These are phyloP conservation scores for Hypomecis atomaria DNA, from an alignment of 2,888 invertebrate species.

Conservation along the genomic window DNA sequence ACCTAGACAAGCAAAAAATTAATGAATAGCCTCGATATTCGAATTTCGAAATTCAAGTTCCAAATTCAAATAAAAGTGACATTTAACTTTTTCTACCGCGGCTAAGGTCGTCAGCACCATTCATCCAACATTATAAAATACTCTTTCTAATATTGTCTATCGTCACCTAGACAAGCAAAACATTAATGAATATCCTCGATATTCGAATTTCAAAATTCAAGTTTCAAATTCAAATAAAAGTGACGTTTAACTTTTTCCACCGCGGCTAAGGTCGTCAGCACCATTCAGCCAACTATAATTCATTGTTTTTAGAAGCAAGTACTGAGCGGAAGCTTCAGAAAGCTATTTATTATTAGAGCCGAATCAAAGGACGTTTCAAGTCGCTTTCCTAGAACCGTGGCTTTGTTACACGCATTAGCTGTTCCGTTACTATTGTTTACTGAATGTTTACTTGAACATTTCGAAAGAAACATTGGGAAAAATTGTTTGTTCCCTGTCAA, in stretches of 20 bases:
- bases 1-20: too few relatives aligned
- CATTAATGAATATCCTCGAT: too few relatives aligned
- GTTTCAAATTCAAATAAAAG: background rate
- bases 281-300: slow-evolving; percentile 16
- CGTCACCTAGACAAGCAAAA: too few relatives aligned
- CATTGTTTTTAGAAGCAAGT: slow-evolving; percentile 43
- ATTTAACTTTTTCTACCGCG: background rate
- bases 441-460: slow-evolving; percentile 20
- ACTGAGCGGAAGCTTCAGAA: slow-evolving; percentile 62
- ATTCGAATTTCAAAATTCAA: background rate
- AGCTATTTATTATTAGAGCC: slow-evolving; percentile 63
- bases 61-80: background rate
- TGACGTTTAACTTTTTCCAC: slow-evolving; percentile 1
- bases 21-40: too few relatives aligned
- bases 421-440: slow-evolving; percentile 33
- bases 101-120: slow-evolving; percentile 3
- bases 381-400: slow-evolving; percentile 53
- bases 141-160: too few relatives aligned
- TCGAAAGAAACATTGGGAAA: slow-evolving; percentile 22
- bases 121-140: too few relatives aligned
- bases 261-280: background rate
- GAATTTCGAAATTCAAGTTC: background rate
- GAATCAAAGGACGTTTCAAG: slow-evolving; percentile 63
- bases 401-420: slow-evolving; percentile 44
- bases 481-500: slow-evolving; percentile 18